Conservation (phyloP, 2,888 invertebrate genomes). For the Drosophila vallismaia region DNA sequence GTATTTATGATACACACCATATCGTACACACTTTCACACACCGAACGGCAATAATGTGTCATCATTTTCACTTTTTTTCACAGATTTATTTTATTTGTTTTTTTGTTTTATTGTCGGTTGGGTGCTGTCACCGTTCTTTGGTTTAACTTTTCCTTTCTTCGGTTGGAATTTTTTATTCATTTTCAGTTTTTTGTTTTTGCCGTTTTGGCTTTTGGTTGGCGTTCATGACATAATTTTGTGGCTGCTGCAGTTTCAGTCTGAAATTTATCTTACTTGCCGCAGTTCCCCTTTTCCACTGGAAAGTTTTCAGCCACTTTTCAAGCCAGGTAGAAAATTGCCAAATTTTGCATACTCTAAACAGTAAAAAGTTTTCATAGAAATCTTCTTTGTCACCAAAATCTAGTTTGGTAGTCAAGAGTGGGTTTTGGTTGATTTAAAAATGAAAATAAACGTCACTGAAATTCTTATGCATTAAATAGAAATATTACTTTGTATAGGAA, state of each 20-base stretch:
- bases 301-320: conserved; percentile 21
- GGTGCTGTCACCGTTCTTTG: conserved; percentile 42
- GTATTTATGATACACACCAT: conserved; percentile 69
- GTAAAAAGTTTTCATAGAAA: background rate
- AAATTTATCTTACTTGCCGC: conserved; percentile 34
- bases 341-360: conserved; percentile 3
- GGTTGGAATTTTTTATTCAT: conserved; percentile 3
- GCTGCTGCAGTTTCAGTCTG: conserved; percentile 20
- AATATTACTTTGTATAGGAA: too few species aligned
- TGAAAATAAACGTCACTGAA: too few species aligned
- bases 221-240: conserved; percentile 44
- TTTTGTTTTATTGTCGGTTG: conserved; percentile 46
- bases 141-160: conserved; percentile 37
- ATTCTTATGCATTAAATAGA: too few species aligned
- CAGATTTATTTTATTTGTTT: conserved; percentile 50
- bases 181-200: background rate
- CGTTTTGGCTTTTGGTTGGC: conserved; percentile 13
- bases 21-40: conserved; percentile 38
- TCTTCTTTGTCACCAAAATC: too few species aligned
- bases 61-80: conserved; percentile 73
- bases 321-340: background rate
- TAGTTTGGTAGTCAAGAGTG: too few species aligned
- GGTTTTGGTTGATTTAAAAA: too few species aligned
- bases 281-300: conserved; percentile 18
- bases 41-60: conserved; percentile 52